Conservation (phyloP, 2,888 invertebrate species). For the Dasysyrphus albostriatus region DNA sequence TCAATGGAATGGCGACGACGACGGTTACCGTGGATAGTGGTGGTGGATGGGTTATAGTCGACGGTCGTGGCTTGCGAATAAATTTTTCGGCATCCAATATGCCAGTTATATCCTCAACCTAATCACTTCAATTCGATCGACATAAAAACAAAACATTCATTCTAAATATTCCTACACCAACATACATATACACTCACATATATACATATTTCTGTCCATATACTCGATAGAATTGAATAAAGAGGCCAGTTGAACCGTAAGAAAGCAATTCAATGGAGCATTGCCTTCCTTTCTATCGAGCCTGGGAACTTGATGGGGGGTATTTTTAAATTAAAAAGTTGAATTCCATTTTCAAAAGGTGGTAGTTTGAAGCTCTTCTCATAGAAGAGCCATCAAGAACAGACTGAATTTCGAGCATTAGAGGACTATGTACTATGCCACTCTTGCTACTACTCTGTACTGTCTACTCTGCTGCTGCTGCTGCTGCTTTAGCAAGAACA, state of each 20-base stretch:
- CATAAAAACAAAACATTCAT: conserved; percentile 48
- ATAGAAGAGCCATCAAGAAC: conserved; percentile 55
- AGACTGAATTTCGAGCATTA: conserved; percentile 43
- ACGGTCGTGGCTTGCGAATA: conserved; percentile 16
- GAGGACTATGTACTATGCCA: conserved; percentile 40
- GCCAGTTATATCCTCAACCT: conserved; percentile 65
- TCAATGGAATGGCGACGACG: conserved; percentile 46
- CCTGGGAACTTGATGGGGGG: conserved; percentile 10
- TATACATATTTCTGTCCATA: conserved; percentile 4
- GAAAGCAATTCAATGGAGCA: conserved; percentile 69
- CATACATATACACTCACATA: neutral
- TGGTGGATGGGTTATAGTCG: neutral
- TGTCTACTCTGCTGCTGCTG: neutral
- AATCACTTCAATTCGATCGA: conserved; percentile 71
- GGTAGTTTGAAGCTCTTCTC: conserved; percentile 24
- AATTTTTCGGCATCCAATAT: conserved; percentile 68
- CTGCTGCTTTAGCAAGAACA: conserved; percentile 19
- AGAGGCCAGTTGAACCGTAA: conserved; percentile 61
- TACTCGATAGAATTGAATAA: conserved; percentile 19
- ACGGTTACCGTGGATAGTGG: neutral
- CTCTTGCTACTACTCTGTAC: neutral
- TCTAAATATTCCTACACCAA: neutral
- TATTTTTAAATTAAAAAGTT: conserved; percentile 72
- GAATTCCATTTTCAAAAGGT: conserved; percentile 60
- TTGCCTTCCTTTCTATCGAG: conserved; percentile 27